A percentile compares a stretch with the other conserved stretches of the same genome.
Conservation (phyloP, 2,797 vertebrate species). For the Phalloptychus januarius region DNA sequence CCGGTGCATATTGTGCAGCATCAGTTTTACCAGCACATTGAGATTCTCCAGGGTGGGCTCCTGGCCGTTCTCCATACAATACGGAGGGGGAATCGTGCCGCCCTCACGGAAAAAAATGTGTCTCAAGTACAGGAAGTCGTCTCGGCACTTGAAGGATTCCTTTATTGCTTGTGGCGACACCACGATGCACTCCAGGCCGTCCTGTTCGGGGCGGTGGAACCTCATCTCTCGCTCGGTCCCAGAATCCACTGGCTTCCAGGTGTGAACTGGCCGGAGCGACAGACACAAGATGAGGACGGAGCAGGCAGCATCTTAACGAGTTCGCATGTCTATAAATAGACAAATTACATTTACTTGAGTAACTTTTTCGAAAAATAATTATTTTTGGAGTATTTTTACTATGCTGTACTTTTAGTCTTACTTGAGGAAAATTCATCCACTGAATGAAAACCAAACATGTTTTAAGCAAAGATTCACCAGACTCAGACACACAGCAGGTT, state of each 20-base stretch:
- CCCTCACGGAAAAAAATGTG: constrained; percentile 65
- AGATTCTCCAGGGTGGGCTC: not conserved
- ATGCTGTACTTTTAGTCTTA: too few species aligned
- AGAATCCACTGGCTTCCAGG: constrained; percentile 62
- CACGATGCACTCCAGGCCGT: constrained; percentile 79
- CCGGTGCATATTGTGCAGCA: not conserved
- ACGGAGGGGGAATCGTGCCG: rapidly evolving
- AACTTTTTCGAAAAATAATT: too few species aligned
- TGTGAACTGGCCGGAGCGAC: constrained; percentile 76
- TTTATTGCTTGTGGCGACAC: constrained; percentile 75
- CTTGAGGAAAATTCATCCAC: too few species aligned
- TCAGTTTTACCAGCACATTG: not conserved
- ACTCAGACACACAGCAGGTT: too few species aligned
- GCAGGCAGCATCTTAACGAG: not conserved
- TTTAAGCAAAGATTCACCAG: too few species aligned
- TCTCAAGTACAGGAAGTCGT: constrained; percentile 83
- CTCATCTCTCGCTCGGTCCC: constrained; percentile 79
- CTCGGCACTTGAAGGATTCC: constrained; percentile 80
- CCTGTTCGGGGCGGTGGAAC: constrained; percentile 80
- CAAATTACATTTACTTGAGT: too few species aligned
- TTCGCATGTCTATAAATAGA: too few species aligned
- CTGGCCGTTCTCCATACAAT: rapidly evolving
- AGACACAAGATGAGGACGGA: not conserved
- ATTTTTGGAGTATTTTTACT: too few species aligned
- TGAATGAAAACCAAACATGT: too few species aligned